These are phyloP conservation scores for Lethenteron camtschaticum DNA, from an alignment of 2,113 vertebrate genomes.

Conservation along the genomic window DNA sequence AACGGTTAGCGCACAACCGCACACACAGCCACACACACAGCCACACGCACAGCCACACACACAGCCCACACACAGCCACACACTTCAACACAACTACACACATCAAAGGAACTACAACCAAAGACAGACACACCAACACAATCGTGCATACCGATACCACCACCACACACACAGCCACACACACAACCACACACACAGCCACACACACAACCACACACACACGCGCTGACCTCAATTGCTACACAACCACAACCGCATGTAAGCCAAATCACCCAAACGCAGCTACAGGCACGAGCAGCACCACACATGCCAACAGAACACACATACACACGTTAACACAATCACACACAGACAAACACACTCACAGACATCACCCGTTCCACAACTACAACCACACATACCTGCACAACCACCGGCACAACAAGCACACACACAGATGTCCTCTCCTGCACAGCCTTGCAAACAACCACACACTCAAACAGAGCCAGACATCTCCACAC, in stretches of 20 bases:
- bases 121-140: too few species aligned
- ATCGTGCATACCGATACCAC: too few species aligned
- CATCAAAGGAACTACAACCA: too few species aligned
- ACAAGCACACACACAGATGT: constrained; percentile 1
- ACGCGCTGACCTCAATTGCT: neutral
- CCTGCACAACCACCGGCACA: neutral
- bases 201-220: constrained; percentile 1
- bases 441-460: neutral
- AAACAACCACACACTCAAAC: neutral
- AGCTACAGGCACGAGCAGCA: neutral
- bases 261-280: neutral
- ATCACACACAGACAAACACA: neutral
- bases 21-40: too few species aligned
- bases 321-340: neutral
- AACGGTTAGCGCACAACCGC: too few species aligned
- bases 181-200: neutral
- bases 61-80: too few species aligned
- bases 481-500: neutral
- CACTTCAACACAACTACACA: too few species aligned
- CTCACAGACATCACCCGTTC: neutral
- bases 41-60: too few species aligned
- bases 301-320: neutral
- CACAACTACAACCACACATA: neutral
- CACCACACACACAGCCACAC: too few species aligned
- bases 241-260: neutral